Conservation (phyloP, 64 coral and sea anemone genomes). For the Pocillopora damicornis region DNA sequence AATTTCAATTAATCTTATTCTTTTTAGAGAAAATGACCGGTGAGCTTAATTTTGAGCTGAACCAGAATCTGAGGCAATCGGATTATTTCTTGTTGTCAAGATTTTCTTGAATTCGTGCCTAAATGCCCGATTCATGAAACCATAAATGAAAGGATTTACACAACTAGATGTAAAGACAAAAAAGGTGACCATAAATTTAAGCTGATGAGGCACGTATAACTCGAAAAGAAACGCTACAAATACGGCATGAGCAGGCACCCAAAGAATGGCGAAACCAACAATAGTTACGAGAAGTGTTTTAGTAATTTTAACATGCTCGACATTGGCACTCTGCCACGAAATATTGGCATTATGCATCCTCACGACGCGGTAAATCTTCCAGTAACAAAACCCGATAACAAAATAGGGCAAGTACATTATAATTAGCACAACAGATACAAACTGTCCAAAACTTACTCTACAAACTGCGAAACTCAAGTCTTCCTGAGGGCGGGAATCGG, state of each 20-base stretch:
- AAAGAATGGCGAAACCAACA: neutral
- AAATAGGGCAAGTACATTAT: neutral
- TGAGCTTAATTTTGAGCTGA: neutral
- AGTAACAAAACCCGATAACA: neutral
- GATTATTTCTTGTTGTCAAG: neutral
- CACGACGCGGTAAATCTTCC: neutral
- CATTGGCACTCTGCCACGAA: neutral
- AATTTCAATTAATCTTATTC: no score
- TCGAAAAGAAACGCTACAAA: neutral
- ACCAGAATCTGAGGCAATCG: neutral
- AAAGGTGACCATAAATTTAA: neutral
- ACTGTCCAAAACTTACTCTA: neutral
- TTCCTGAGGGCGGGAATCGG: neutral
- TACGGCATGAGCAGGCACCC: neutral
- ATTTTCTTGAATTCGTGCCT: slow-evolving; percentile 10
- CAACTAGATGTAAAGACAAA: neutral
- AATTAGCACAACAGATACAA: neutral
- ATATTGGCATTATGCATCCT: neutral
- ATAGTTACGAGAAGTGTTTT: neutral
- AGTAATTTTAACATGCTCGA: neutral
- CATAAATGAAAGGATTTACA: slow-evolving; percentile 16
- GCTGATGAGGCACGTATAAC: no score
- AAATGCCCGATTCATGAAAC: slow-evolving; percentile 3
- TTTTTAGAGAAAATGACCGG: neutral
- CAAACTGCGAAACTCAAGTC: neutral